These are phyloP conservation scores for Scolanthus callimorphus DNA, from an alignment of 92 coral and sea anemone genomes.

Conservation along the genomic window DNA sequence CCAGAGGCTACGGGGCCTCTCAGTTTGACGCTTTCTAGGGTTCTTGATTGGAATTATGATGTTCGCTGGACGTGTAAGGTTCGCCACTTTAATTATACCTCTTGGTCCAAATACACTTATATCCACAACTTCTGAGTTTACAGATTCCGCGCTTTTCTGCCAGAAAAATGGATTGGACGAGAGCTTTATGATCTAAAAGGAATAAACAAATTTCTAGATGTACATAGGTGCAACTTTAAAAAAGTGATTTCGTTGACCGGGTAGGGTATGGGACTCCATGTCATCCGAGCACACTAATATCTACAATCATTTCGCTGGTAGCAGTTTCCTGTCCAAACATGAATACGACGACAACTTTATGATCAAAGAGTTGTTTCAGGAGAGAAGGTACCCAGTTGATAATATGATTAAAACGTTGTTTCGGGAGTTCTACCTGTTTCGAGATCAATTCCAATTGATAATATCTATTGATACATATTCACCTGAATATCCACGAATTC, in stretches of 20 bases:
- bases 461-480: not conserved
- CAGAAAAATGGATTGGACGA: slow-evolving; percentile 69
- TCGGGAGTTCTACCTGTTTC: too few species aligned
- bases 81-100: too few species aligned
- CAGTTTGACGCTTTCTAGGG: too few species aligned
- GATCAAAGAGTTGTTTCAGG: slow-evolving; percentile 1
- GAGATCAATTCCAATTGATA: too few species aligned
- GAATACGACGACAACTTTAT: slow-evolving; percentile 18
- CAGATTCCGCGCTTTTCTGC: slow-evolving; percentile 56
- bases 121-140: slow-evolving; percentile 73
- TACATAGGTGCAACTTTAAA: too few species aligned
- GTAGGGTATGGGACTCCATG: not conserved
- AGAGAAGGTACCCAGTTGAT: too few species aligned
- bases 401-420: too few species aligned
- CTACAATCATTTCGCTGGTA: slow-evolving; percentile 3
- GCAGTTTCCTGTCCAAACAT: slow-evolving; percentile 16
- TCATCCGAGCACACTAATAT: slow-evolving; percentile 8
- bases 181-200: slow-evolving; percentile 25
- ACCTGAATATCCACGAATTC: slow-evolving; percentile 21
- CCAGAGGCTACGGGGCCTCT: too few species aligned
- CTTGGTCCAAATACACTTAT: slow-evolving; percentile 61
- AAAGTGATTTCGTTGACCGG: slow-evolving; percentile 7
- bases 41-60: too few species aligned
- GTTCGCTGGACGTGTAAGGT: too few species aligned
- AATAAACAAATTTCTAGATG: too few species aligned